A percentile compares a stretch with the other conserved stretches of the same genome.
phyloP scores from a whole-genome alignment of 2,113 vertebrate genomes.

The Dunckerocampus dactyliophorus region DNA sequence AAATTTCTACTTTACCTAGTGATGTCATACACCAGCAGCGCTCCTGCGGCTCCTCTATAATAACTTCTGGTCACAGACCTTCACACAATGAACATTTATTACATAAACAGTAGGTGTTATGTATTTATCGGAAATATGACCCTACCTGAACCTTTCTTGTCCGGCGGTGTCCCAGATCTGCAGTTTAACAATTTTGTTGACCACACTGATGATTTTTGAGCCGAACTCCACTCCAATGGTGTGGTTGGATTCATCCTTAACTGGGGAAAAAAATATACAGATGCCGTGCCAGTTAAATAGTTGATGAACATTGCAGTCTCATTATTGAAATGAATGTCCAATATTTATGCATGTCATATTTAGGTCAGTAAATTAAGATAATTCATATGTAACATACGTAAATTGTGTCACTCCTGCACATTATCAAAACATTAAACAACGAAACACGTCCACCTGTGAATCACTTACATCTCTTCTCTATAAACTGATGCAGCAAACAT shows the following conservation, averaged over 20 bases:
- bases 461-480: conserved; percentile 90
- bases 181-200: conserved; percentile 89
- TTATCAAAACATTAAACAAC: too few relatives aligned
- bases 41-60: conserved; percentile 89
- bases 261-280: conserved; percentile 53
- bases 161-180: conserved; percentile 95
- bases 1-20: conserved; percentile 75
- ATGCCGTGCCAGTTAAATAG: too few relatives aligned
- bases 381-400: not conserved
- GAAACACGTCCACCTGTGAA: conserved; percentile 12
- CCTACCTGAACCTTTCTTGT: conserved; percentile 88
- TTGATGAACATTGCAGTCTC: too few relatives aligned
- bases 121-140: not conserved
- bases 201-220: conserved; percentile 87
- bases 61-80: conserved; percentile 93
- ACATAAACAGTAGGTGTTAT: not conserved
- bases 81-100: conserved; percentile 12
- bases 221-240: conserved; percentile 94
- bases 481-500: conserved; percentile 84
- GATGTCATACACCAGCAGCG: conserved; percentile 88
- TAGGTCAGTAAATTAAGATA: too few relatives aligned
- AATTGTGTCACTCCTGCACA: too few relatives aligned
- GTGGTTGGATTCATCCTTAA: conserved; percentile 94
- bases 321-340: too few relatives aligned
- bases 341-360: too few relatives aligned